phyloP scores from a whole-genome alignment of 2,113 vertebrate genomes.

The Aptenodytes patagonicus region DNA sequence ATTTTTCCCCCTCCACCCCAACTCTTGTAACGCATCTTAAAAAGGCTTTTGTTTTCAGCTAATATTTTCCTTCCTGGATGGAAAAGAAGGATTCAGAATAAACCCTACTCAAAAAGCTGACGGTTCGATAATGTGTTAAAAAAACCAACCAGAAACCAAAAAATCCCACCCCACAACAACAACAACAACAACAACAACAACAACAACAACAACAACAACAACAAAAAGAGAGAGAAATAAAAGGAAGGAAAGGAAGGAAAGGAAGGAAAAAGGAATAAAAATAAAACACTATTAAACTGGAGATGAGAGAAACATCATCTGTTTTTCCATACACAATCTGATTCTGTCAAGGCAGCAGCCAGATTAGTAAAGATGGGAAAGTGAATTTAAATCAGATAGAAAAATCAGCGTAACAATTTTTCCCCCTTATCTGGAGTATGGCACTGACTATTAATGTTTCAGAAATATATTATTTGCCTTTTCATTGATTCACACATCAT shows the following conservation, averaged over 20 bases:
- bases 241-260: accelerated
- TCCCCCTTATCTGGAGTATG: constrained; percentile 14
- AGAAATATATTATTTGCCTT: constrained; percentile 78
- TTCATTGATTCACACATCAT: constrained; percentile 73
- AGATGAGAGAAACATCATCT: constrained; percentile 36
- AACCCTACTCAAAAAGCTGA: not conserved
- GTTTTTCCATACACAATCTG: constrained; percentile 30
- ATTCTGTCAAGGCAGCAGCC: constrained; percentile 54
- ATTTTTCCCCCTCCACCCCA: accelerated
- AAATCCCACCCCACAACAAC: not conserved
- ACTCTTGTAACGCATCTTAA: not conserved
- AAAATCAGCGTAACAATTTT: constrained; percentile 64
- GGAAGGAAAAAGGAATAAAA: accelerated
- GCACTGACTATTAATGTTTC: constrained; percentile 73
- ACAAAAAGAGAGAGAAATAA: not conserved
- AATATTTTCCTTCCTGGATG: not conserved
- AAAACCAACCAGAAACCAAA: accelerated
- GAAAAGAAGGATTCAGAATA: not conserved
- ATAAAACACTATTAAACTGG: not conserved
- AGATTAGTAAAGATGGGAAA: constrained; percentile 55
- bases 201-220: not conserved
- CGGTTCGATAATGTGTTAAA: not conserved
- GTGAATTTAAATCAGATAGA: constrained; percentile 64
- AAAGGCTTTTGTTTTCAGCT: not conserved
- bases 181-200: no score